Conservation (phyloP, 2,888 invertebrate species). For the Epiblema foenella region DNA sequence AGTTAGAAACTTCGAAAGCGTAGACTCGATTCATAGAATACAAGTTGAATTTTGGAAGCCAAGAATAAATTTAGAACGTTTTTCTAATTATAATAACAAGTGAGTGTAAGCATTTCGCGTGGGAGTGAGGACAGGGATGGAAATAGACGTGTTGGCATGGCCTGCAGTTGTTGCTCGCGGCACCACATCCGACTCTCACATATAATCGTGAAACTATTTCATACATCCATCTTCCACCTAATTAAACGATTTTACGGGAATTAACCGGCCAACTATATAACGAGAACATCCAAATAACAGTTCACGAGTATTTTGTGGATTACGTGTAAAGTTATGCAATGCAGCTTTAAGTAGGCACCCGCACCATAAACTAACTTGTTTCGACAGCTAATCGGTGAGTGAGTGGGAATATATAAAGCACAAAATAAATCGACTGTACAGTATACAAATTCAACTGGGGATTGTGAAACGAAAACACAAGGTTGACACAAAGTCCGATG, state of each 20-base stretch:
- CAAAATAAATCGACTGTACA: conserved; percentile 28
- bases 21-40: conserved; percentile 34
- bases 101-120: conserved; percentile 83
- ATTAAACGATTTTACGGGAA: neutral
- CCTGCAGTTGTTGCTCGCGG: conserved; percentile 57
- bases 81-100: conserved; percentile 82
- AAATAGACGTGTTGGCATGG: conserved; percentile 80
- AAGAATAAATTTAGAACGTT: conserved; percentile 71
- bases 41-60: conserved; percentile 48
- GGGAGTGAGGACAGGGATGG: conserved; percentile 67
- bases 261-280: neutral
- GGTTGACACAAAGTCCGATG: conserved; percentile 58
- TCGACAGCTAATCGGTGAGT: conserved; percentile 30
- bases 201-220: neutral
- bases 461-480: conserved; percentile 63
- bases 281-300: neutral
- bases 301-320: neutral
- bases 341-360: neutral
- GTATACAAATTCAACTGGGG: conserved; percentile 54
- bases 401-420: conserved; percentile 31
- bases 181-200: conserved; percentile 43
- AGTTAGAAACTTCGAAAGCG: conserved; percentile 23
- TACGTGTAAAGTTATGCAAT: neutral
- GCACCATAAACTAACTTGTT: conserved; percentile 14
- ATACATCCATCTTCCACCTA: neutral